Evolutionary conservation across 1,140 invertebrate species (phyloP).

Genomic region (Muscidifurax raptorellus): DNA sequence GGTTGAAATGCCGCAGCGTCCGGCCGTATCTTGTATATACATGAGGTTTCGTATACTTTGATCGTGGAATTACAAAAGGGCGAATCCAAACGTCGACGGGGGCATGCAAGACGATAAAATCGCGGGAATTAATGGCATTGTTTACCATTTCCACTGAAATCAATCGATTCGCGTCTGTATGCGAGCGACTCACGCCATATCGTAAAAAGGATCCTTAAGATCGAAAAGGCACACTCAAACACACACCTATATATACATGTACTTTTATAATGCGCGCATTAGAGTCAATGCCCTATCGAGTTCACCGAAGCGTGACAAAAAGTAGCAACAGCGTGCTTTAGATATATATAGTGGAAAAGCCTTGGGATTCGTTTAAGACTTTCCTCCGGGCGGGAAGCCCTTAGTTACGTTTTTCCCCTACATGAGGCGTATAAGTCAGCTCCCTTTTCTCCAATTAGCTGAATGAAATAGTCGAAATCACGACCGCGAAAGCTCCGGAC

Average conservation of each 20-base stretch:
- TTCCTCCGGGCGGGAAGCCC: background rate
- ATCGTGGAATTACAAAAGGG: too few species aligned
- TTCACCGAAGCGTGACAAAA: background rate
- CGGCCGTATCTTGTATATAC: too few species aligned
- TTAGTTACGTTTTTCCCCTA: background rate
- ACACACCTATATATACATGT: background rate
- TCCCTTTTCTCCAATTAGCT: conserved; percentile 28
- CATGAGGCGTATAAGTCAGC: background rate
- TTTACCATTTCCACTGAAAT: background rate
- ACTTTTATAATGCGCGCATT: conserved; percentile 7
- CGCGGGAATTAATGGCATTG: background rate
- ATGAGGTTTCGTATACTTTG: too few species aligned
- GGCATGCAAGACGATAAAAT: background rate
- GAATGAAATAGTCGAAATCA: conserved; percentile 27
- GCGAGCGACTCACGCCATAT: background rate
- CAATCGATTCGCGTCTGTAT: background rate
- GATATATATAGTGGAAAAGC: background rate
- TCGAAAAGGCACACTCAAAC: background rate
- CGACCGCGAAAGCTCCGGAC: background rate
- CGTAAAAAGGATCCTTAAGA: background rate
- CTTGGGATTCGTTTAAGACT: conserved; percentile 5
- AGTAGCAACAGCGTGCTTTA: conserved; percentile 2
- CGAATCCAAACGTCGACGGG: too few species aligned
- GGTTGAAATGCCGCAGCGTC: background rate
- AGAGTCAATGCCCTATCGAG: background rate